Conservation (phyloP, 2,113 vertebrate species). For the Chionodraco myersi region DNA sequence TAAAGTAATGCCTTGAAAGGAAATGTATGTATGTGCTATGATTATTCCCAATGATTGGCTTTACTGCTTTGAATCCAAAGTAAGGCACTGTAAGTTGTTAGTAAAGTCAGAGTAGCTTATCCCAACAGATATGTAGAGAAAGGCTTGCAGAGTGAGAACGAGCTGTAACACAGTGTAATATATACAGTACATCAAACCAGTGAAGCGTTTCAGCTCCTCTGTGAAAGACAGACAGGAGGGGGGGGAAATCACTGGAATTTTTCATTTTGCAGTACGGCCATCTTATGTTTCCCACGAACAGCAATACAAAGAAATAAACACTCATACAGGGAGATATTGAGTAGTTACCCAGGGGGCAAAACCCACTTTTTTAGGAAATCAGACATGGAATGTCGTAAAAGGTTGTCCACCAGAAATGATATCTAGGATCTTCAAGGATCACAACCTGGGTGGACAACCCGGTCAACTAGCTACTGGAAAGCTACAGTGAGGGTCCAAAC, state of each 20-base stretch:
- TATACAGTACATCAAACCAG: no score
- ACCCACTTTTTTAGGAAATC: no score
- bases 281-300: constrained; percentile 30
- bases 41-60: not conserved
- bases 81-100: not conserved
- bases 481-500: no score
- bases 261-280: constrained; percentile 34
- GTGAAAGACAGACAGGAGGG: constrained; percentile 5
- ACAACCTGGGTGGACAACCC: no score
- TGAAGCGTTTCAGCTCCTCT: no score
- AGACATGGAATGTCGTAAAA: no score
- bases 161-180: no score
- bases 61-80: not conserved
- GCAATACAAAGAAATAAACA: not conserved
- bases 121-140: not conserved
- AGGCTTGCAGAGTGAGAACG: no score
- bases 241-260: constrained; percentile 42
- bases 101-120: not conserved
- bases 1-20: not conserved
- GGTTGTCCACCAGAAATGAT: no score
- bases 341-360: no score
- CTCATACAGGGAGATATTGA: not conserved
- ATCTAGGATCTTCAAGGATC: no score
- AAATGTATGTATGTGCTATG: not conserved
- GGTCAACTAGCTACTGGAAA: no score